Conservation (phyloP, 1,140 invertebrate species). For the Hypsibius dujardini region DNA sequence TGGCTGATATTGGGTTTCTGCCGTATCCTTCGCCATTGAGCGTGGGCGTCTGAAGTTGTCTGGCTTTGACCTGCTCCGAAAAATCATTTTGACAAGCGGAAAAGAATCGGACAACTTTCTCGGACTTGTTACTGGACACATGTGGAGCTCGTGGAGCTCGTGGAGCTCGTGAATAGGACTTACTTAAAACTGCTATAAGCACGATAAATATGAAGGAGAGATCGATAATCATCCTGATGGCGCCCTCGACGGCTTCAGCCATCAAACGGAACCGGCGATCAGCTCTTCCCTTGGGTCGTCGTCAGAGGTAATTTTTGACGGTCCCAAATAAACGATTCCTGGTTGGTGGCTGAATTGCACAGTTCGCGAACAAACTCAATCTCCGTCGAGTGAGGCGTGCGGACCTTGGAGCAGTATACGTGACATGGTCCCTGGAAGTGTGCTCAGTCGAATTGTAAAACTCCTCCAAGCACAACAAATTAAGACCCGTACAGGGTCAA, state of each 20-base stretch:
- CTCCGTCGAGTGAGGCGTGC: neutral
- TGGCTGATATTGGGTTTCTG: no score
- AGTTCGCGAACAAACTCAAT: neutral
- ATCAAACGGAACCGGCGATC: neutral
- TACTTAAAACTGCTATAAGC: neutral
- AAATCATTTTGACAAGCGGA: neutral
- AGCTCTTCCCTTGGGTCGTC: neutral
- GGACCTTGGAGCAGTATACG: no score
- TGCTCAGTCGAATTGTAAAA: no score
- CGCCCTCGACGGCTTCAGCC: neutral
- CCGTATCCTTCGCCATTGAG: conserved; percentile 4
- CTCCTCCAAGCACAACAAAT: no score
- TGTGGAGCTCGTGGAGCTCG: neutral
- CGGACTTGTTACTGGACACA: neutral
- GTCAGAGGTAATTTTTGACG: neutral
- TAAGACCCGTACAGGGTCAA: no score
- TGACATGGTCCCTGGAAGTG: no score
- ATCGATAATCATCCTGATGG: conserved; percentile 5
- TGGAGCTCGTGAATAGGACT: neutral
- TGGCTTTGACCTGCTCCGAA: neutral
- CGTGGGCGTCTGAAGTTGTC: conserved; percentile 13
- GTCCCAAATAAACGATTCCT: neutral
- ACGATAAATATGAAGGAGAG: conserved; percentile 16
- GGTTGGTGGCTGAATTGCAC: neutral
- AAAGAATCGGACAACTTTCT: neutral